Evolutionary conservation across 2,888 invertebrate genomes (phyloP), one percentile per base, ranked within the genome.

Genomic region (Hirtodrosophila duncani): DNA sequence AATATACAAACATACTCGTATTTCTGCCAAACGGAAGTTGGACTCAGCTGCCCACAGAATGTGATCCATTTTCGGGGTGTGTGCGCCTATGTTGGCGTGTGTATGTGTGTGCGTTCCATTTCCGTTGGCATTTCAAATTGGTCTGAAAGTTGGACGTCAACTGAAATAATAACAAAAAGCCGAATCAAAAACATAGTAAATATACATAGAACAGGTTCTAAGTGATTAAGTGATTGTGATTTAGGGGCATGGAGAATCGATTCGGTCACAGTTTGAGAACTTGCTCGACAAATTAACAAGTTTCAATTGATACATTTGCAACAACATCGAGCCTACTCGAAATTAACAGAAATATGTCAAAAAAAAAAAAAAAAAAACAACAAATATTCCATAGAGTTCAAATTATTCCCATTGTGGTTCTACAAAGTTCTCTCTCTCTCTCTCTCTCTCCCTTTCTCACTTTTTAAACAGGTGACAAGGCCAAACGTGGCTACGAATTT

Each of bases 251-350:
- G 11, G 21, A 30, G 30, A 20, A n/a, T n/a, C 4, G 48, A 20
- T 18, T 11, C 38, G 10, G 3, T n/a, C n/a, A n/a, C n/a, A n/a
- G n/a, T n/a, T n/a, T n/a, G 23, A 27, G 18, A 58, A 41, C 58
- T 49, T 71, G 74, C 65, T 67, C 79, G 53, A 45, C 68, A 62
- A 79, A 79, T 72, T 72, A 72, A 72, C 72, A 72, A 72, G 77
- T 75, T 71, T 65, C 79, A 65, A 72, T 72, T 79, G 77, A 72
- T 58, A 61, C 34, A 36, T 36, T 24, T 37, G 16, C 52, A 42
- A 41, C 41, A 41, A 38, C 20, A 16, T 50, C 50, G 30, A 50
- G 50, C 50, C 50, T 49, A 48, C 38, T 61, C 16, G 20, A 67
- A 64, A 59, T 70, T 70, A 75, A 38, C 68, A 75, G 64, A 67